A percentile compares a stretch with the other conserved stretches of the same genome.
phyloP scores from a whole-genome alignment of 2,888 invertebrate genomes.

The Tineola bisselliella region DNA sequence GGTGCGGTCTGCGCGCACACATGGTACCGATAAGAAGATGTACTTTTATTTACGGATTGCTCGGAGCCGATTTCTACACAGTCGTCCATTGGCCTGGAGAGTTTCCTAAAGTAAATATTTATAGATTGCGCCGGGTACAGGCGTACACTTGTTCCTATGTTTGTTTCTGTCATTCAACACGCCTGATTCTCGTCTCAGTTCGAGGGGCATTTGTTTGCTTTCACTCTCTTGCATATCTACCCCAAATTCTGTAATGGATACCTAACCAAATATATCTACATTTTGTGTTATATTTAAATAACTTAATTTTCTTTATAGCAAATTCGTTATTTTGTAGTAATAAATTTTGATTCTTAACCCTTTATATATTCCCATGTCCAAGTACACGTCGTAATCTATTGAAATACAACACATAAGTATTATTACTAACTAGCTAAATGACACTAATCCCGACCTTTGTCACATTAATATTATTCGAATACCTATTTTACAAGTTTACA shows the following conservation, averaged over 20 bases:
- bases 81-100: slow-evolving; percentile 60
- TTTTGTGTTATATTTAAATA: background rate
- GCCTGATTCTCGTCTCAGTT: slow-evolving; percentile 19
- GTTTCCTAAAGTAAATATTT: slow-evolving; percentile 66
- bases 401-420: background rate
- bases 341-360: background rate
- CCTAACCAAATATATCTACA: background rate
- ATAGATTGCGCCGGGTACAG: slow-evolving; percentile 44
- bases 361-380: background rate
- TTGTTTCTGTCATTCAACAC: slow-evolving; percentile 64
- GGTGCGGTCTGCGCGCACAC: slow-evolving; percentile 26
- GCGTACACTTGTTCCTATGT: slow-evolving; percentile 58
- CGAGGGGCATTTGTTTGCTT: slow-evolving; percentile 9
- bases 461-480: background rate
- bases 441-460: background rate
- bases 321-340: background rate
- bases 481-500: slow-evolving; percentile 17
- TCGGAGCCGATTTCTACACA: slow-evolving; percentile 28
- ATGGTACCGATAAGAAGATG: slow-evolving; percentile 60
- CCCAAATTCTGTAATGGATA: background rate
- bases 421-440: background rate
- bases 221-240: background rate
- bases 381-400: background rate
- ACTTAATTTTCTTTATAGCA: background rate
- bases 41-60: slow-evolving; percentile 51